A percentile compares a stretch with the other conserved stretches of the same genome.
These are phyloP conservation scores for Phorcus lineatus DNA, from an alignment of 2,888 invertebrate species.

Conservation along the genomic window DNA sequence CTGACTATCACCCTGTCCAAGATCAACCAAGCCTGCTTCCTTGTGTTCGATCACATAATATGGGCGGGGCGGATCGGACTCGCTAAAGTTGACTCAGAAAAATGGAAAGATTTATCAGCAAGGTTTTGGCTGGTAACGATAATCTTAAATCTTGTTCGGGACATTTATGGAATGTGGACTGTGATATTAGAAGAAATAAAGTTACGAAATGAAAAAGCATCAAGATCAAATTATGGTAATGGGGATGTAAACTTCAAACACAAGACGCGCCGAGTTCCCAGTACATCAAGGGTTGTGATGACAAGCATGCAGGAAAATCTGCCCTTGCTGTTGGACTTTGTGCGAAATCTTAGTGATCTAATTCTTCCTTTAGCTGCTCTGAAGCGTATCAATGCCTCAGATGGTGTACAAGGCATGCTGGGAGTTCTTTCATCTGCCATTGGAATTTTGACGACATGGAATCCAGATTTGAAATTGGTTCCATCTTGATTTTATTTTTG, in stretches of 20 bases:
- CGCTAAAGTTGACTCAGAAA: constrained; percentile 81
- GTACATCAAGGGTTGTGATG: constrained; percentile 38
- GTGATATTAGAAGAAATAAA: constrained; percentile 52
- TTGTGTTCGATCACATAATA: constrained; percentile 90
- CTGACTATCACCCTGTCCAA: constrained; percentile 86
- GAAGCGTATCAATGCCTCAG: constrained; percentile 86
- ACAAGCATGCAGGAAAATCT: constrained; percentile 56
- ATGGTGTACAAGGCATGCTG: constrained; percentile 85
- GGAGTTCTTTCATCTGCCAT: constrained; percentile 89
- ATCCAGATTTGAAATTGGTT: constrained; percentile 85
- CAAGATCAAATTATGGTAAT: constrained; percentile 49
- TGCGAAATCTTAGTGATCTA: constrained; percentile 91
- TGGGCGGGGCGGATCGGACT: constrained; percentile 82
- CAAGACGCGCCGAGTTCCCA: constrained; percentile 51
- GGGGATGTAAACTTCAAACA: constrained; percentile 78
- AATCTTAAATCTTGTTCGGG: constrained; percentile 86
- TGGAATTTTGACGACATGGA: constrained; percentile 85
- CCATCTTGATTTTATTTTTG: constrained; percentile 45
- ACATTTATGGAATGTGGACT: constrained; percentile 83
- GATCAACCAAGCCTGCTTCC: constrained; percentile 85
- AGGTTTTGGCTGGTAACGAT: constrained; percentile 90
- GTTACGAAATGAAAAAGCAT: constrained; percentile 34
- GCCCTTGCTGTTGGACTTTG: constrained; percentile 84
- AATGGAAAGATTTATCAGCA: constrained; percentile 81
- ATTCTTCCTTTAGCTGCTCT: constrained; percentile 89